Conservation (phyloP, 2,888 invertebrate genomes). For the Cancer borealis region DNA sequence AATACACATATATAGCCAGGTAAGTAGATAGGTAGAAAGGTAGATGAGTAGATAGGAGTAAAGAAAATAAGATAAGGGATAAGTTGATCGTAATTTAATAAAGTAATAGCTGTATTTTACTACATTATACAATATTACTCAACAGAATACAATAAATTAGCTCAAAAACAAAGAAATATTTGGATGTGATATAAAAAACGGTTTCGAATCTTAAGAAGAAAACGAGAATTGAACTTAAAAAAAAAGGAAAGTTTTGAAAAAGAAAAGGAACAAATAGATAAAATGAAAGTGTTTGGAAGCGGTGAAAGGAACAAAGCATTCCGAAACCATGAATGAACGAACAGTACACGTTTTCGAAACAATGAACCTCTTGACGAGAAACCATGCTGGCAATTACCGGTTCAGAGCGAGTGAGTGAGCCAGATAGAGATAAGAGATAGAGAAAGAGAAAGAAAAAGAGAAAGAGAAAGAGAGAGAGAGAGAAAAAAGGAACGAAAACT, state of each 20-base stretch:
- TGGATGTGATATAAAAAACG: not conserved
- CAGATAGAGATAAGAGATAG: not conserved
- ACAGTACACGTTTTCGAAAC: not conserved
- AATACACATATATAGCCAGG: too few relatives aligned
- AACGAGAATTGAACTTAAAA: too few relatives aligned
- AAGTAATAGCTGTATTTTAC: not conserved
- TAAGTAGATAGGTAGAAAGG: too few relatives aligned
- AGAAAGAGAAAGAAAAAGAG: not conserved
- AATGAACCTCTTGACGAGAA: not conserved
- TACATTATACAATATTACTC: not conserved
- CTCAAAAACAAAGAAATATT: not conserved
- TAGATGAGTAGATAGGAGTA: not conserved
- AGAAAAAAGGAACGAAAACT: too few relatives aligned
- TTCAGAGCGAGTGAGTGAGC: not conserved
- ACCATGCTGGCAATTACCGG: not conserved
- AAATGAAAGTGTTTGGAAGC: constrained; percentile 1
- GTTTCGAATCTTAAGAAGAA: too few relatives aligned
- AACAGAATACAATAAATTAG: not conserved
- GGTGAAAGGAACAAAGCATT: not conserved
- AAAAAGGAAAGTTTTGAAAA: not conserved
- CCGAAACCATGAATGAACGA: not conserved
- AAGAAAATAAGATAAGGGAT: too few relatives aligned
- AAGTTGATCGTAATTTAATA: not conserved
- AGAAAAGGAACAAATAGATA: not conserved
- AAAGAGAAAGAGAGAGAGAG: not conserved